phyloP scores from a whole-genome alignment of 2,888 invertebrate genomes.

The Hirtodrosophila trivittata region DNA sequence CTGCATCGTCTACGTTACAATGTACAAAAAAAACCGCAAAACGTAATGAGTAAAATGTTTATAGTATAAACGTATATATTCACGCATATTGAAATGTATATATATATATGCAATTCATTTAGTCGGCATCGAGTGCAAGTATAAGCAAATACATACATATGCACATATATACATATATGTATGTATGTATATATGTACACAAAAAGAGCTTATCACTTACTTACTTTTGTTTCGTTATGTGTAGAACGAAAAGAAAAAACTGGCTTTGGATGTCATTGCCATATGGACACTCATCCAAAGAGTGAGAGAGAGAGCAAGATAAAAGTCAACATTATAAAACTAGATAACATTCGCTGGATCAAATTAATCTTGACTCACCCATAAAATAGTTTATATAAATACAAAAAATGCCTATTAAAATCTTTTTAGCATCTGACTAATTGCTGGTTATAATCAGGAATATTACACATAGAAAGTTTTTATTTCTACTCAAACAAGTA shows the following conservation, averaged over 20 bases:
- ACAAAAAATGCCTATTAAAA: no score
- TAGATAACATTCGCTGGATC: slow-evolving; percentile 8
- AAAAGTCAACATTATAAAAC: slow-evolving; percentile 10
- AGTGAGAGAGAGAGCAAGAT: slow-evolving; percentile 3
- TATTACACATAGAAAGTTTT: no score
- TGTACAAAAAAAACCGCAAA: slow-evolving; percentile 15
- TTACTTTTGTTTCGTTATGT: slow-evolving; percentile 15
- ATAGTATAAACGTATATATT: slow-evolving; percentile 6
- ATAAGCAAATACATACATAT: no score
- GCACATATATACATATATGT: no score
- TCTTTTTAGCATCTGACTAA: no score
- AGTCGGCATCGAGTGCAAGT: no score
- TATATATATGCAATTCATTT: no score
- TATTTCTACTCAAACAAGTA: no score
- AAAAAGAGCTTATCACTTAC: slow-evolving; percentile 53
- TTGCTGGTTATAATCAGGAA: no score
- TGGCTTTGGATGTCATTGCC: slow-evolving; percentile 46
- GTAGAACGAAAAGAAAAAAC: slow-evolving; percentile 26
- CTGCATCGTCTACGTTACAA: slow-evolving; percentile 22
- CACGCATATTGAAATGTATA: neutral
- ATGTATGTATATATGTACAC: slow-evolving; percentile 4
- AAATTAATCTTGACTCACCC: no score
- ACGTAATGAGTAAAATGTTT: slow-evolving; percentile 14
- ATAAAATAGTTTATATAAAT: no score
- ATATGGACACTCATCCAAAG: slow-evolving; percentile 19